Conservation (phyloP, 2,113 vertebrate genomes). For the Erpornis zantholeuca region DNA sequence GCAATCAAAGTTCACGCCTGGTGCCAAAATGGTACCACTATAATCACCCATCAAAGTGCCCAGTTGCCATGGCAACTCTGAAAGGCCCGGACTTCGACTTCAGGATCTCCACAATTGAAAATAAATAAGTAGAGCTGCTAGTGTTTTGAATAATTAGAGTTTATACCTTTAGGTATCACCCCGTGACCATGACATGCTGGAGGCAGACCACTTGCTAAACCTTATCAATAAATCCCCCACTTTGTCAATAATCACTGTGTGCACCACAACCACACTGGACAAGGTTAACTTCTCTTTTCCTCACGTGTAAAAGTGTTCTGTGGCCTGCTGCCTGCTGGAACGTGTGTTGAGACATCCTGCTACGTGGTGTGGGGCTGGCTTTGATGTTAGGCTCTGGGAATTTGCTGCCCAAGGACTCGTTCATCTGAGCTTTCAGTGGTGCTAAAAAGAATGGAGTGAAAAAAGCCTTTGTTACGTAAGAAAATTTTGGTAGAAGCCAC, state of each 20-base stretch:
- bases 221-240: not conserved
- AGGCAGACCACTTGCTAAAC: not conserved
- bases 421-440: not conserved
- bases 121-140: not conserved
- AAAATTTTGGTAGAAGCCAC: not conserved
- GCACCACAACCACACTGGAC: not conserved
- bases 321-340: conserved; percentile 39
- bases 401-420: not conserved
- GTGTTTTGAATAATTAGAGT: not conserved
- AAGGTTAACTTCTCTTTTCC: not conserved
- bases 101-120: not conserved
- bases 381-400: not conserved
- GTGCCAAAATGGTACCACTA: conserved; percentile 23
- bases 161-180: not conserved
- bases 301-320: not conserved
- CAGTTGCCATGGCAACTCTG: conserved; percentile 46
- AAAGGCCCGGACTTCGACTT: not conserved
- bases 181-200: not conserved
- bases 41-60: conserved; percentile 34
- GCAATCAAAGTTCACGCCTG: conserved; percentile 42
- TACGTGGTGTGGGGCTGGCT: not conserved
- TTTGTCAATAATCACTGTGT: not conserved
- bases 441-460: not conserved
- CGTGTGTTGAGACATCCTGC: not conserved
- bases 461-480: not conserved